Evolutionary conservation across 1,140 invertebrate genomes (phyloP), one percentile per base, ranked within the genome.

Genomic region (Oedothorax gibbosus): DNA sequence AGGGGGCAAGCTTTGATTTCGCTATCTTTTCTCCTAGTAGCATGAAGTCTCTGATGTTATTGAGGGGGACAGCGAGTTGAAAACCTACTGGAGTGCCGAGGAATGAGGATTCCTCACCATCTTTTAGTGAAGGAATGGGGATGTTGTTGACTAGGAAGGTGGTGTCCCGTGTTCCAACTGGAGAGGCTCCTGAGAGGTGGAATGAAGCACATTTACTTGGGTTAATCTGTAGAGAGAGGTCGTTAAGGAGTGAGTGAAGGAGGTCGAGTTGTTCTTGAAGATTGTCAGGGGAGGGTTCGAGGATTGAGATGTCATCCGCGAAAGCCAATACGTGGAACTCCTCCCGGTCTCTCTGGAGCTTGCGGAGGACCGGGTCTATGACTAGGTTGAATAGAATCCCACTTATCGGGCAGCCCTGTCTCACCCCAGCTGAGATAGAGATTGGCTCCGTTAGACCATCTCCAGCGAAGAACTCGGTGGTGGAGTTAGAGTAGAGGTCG

Each of bases 261-360:
- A 4, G 49, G 12, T 54, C 50, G 18, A 54, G 7, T 7, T 35
- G 51, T 0, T 21, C 73, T n/a, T 76, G 56, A 10, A 62, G 56
- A n/a, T 78, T 91, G 90, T 12, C 87, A 86, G 0, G 91, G 35
- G 0, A 35, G 60, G 21, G 11, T 14, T 0, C 5, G n/a, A n/a
- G n/a, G n/a, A n/a, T n/a, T n/a, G n/a, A n/a, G n/a, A n/a, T n/a
- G n/a, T n/a, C n/a, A n/a, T n/a, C n/a, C n/a, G n/a, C n/a, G n/a
- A n/a, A n/a, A n/a, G n/a, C n/a, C n/a, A n/a, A n/a, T n/a, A n/a
- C n/a, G n/a, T n/a, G n/a, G n/a, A 5, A 0, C 64, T n/a, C n/a
- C n/a, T n/a, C n/a, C n/a, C n/a, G n/a, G n/a, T n/a, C n/a, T n/a
- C n/a, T n/a, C n/a, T n/a, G n/a, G n/a, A n/a, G n/a, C n/a, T n/a